Conservation (phyloP, 2,797 vertebrate genomes). For the Lycodopsis pacificus region DNA sequence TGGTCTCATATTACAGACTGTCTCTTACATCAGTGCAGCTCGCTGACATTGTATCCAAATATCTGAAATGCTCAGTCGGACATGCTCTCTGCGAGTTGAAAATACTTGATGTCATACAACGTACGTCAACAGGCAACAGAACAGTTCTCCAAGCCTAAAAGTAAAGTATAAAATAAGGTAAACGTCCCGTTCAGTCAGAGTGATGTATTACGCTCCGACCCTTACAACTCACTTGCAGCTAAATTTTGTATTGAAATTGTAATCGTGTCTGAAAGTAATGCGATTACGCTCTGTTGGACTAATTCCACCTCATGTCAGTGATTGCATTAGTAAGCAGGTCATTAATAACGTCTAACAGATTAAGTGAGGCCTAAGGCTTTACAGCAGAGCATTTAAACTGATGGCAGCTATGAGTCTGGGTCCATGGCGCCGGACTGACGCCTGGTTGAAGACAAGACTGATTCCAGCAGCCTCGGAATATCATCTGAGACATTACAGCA, state of each 20-base stretch:
- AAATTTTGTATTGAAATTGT: conserved; percentile 49
- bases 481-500: conserved; percentile 44
- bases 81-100: not conserved
- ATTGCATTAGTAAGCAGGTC: conserved; percentile 58
- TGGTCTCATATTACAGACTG: not conserved
- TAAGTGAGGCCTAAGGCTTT: conserved; percentile 34
- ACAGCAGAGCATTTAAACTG: conserved; percentile 35
- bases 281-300: conserved; percentile 51
- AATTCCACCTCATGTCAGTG: conserved; percentile 51
- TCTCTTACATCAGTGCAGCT: not conserved
- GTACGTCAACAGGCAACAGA: not conserved
- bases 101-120: not conserved
- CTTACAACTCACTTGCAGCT: conserved; percentile 27
- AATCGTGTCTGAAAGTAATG: conserved; percentile 60
- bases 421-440: conserved; percentile 51
- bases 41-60: not conserved
- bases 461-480: conserved; percentile 58
- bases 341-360: conserved; percentile 60
- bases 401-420: conserved; percentile 34
- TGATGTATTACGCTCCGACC: conserved; percentile 24
- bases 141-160: not conserved
- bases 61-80: not conserved
- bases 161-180: not conserved
- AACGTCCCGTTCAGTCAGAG: not conserved
- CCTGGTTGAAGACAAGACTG: conserved; percentile 59